These are phyloP conservation scores for Scytalopus superciliaris DNA, from an alignment of 2,113 vertebrate species.

Conservation along the genomic window DNA sequence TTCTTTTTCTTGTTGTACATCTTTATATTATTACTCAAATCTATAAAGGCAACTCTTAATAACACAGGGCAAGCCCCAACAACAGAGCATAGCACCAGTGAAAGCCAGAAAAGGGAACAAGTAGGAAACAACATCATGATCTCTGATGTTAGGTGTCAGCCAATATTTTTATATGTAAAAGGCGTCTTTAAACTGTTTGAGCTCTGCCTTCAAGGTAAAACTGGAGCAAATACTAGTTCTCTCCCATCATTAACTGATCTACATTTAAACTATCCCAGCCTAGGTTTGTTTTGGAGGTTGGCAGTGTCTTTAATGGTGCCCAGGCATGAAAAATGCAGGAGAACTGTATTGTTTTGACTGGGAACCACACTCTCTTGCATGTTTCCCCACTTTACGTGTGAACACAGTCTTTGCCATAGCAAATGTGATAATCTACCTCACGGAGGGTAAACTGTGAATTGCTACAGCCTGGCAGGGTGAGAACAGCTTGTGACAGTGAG, in stretches of 20 bases:
- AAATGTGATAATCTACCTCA: neutral
- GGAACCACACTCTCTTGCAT: fast-evolving
- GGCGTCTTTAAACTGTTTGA: neutral
- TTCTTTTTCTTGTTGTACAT: neutral
- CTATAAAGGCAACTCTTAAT: neutral
- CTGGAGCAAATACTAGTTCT: neutral
- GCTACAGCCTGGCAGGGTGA: neutral
- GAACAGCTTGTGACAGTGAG: neutral
- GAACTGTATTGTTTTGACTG: neutral
- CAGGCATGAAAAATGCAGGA: neutral
- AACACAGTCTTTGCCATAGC: neutral
- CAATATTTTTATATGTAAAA: neutral
- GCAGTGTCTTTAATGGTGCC: neutral
- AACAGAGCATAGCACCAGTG: neutral
- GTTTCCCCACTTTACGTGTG: neutral
- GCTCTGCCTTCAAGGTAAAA: neutral
- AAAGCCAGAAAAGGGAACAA: neutral
- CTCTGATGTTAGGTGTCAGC: neutral
- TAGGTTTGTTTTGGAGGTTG: neutral
- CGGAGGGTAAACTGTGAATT: neutral
- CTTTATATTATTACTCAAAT: neutral
- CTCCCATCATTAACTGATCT: neutral
- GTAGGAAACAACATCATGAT: neutral
- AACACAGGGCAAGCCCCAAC: neutral
- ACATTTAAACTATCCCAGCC: neutral